Evolutionary conservation across 1,140 invertebrate genomes (phyloP).

Genomic region (Lucilia cuprina): DNA sequence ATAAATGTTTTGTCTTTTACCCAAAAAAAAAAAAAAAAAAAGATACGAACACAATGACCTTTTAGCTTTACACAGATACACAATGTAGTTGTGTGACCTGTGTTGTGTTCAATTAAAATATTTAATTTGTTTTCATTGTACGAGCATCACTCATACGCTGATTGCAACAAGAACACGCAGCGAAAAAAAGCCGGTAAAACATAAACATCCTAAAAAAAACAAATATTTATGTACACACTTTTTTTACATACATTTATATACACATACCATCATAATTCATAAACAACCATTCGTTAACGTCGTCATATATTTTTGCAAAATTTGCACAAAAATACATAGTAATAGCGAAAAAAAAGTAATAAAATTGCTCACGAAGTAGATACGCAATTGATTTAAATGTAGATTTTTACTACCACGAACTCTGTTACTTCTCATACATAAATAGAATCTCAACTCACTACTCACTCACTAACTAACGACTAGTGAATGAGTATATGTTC

Average conservation of each 20-base stretch:
- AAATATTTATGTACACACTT: not conserved
- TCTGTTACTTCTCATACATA: not conserved
- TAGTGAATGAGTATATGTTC: not conserved
- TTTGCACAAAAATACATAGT: not conserved
- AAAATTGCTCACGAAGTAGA: not conserved
- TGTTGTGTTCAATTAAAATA: not conserved
- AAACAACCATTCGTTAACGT: not conserved
- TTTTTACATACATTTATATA: not conserved
- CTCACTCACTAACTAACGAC: not conserved
- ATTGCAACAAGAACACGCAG: not conserved
- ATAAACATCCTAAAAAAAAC: not conserved
- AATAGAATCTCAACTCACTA: not conserved
- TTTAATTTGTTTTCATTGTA: not conserved
- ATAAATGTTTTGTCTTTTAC: no score
- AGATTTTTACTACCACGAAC: not conserved
- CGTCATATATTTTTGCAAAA: not conserved
- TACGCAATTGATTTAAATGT: conserved; percentile 11
- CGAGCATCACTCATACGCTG: not conserved
- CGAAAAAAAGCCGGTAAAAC: conserved; percentile 6
- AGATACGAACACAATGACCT: not conserved
- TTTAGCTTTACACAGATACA: no score
- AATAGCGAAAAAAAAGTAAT: not conserved
- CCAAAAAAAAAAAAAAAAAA: no score
- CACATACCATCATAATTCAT: not conserved
- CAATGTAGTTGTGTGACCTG: not conserved